These are phyloP conservation scores for Drosophila mayri DNA, from an alignment of 1,140 invertebrate genomes.

Conservation along the genomic window DNA sequence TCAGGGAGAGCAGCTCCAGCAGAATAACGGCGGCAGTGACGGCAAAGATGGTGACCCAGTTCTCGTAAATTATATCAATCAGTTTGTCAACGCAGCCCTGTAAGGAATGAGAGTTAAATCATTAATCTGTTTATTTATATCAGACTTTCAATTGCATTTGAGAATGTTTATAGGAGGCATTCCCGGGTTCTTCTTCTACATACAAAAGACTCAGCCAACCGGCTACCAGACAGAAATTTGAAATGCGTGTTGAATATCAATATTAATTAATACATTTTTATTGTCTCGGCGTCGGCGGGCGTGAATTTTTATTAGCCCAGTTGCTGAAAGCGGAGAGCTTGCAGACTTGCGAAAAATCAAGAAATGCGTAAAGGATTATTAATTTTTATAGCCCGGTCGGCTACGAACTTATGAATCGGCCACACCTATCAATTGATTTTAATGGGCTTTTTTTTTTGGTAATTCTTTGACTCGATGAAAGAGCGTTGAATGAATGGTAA, in stretches of 20 bases:
- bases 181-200: background rate
- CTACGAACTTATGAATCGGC: constrained; percentile 26
- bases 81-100: constrained; percentile 91
- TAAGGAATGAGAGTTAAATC: constrained; percentile 60
- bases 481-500: constrained; percentile 14
- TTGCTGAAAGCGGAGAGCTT: background rate
- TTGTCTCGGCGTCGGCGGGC: constrained; percentile 34
- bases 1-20: constrained; percentile 90
- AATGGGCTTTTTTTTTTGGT: constrained; percentile 25
- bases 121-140: constrained; percentile 14
- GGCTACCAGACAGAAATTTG: constrained; percentile 19
- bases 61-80: constrained; percentile 87
- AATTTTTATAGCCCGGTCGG: constrained; percentile 55
- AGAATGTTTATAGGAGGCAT: constrained; percentile 47
- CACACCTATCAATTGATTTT: constrained; percentile 51
- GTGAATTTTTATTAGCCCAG: constrained; percentile 63
- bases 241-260: constrained; percentile 69
- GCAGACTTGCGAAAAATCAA: constrained; percentile 14
- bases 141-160: constrained; percentile 35
- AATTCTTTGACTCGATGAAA: constrained; percentile 2
- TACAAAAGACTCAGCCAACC: background rate
- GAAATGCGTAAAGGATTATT: constrained; percentile 51
- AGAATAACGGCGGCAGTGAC: constrained; percentile 88
- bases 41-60: constrained; percentile 88
- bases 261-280: constrained; percentile 73